Evolutionary conservation across 1,140 invertebrate species (phyloP).

Genomic region (Rhysida immarginata): DNA sequence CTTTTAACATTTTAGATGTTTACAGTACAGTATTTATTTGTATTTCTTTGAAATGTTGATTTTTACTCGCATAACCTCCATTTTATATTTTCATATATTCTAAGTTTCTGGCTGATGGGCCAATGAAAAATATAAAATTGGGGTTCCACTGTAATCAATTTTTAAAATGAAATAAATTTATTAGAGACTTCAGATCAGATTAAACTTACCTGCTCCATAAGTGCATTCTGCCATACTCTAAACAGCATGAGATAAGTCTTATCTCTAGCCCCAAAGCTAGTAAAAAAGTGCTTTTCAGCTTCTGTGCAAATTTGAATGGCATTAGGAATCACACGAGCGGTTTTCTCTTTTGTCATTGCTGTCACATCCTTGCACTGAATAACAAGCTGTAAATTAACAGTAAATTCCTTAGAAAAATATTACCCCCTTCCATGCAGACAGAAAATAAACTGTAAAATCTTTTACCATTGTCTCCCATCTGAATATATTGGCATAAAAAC

Average conservation of each 20-base stretch:
- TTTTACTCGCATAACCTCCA: too few relatives aligned
- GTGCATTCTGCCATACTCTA: conserved; percentile 86
- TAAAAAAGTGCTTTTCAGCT: conserved; percentile 78
- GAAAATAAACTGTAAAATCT: not conserved
- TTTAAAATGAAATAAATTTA: too few relatives aligned
- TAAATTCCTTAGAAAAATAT: too few relatives aligned
- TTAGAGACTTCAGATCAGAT: too few relatives aligned
- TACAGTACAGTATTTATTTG: too few relatives aligned
- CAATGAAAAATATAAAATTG: too few relatives aligned
- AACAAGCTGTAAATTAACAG: conserved; percentile 34
- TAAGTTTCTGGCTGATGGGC: too few relatives aligned
- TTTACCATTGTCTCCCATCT: conserved; percentile 68
- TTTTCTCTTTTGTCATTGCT: conserved; percentile 83
- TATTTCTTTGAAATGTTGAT: too few relatives aligned
- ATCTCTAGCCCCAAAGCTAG: conserved; percentile 78
- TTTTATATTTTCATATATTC: too few relatives aligned
- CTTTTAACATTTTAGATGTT: too few relatives aligned
- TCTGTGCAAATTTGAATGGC: conserved; percentile 73
- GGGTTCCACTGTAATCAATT: too few relatives aligned
- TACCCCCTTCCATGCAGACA: too few relatives aligned
- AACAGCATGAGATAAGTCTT: conserved; percentile 90
- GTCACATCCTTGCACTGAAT: conserved; percentile 77
- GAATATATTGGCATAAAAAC: conserved; percentile 92
- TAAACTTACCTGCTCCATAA: conserved; percentile 74
- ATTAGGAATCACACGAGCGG: conserved; percentile 84